phyloP scores from a whole-genome alignment of 2,888 invertebrate species.

The Smittia sp. region DNA sequence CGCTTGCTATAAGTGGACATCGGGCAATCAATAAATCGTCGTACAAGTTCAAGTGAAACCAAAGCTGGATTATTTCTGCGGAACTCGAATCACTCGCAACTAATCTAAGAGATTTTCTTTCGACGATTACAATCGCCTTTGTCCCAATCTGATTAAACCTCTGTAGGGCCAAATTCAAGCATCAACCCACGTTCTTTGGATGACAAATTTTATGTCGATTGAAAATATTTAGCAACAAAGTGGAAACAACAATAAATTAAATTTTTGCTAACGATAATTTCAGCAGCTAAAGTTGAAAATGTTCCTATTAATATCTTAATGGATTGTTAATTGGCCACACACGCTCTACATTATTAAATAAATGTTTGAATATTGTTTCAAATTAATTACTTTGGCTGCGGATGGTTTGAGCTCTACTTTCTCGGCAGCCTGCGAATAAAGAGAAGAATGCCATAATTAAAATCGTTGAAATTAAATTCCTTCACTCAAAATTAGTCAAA shows the following conservation, averaged over 20 bases:
- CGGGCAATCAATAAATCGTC: too few species aligned
- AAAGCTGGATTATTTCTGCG: not conserved
- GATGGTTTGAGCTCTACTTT: slow-evolving; percentile 48
- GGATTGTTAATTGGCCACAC: slow-evolving; percentile 22
- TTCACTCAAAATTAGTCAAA: not conserved
- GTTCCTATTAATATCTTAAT: slow-evolving; percentile 22
- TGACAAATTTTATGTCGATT: too few species aligned
- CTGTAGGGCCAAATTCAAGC: too few species aligned
- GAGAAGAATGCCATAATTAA: not conserved
- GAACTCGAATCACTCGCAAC: too few species aligned
- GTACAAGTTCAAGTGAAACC: not conserved
- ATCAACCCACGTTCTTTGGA: too few species aligned
- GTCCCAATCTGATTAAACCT: too few species aligned
- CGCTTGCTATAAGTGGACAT: slow-evolving; percentile 49
- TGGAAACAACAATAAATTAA: too few species aligned
- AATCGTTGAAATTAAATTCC: not conserved
- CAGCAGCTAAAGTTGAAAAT: too few species aligned
- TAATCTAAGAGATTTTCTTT: too few species aligned
- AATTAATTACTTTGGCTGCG: slow-evolving; percentile 52
- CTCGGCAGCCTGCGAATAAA: slow-evolving; percentile 44
- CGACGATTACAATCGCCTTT: too few species aligned
- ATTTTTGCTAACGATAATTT: too few species aligned
- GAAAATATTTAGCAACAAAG: too few species aligned
- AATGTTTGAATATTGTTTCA: not conserved
- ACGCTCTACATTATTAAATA: not conserved